Conservation (phyloP, 2,113 vertebrate species). For the Chloebia gouldiae region DNA sequence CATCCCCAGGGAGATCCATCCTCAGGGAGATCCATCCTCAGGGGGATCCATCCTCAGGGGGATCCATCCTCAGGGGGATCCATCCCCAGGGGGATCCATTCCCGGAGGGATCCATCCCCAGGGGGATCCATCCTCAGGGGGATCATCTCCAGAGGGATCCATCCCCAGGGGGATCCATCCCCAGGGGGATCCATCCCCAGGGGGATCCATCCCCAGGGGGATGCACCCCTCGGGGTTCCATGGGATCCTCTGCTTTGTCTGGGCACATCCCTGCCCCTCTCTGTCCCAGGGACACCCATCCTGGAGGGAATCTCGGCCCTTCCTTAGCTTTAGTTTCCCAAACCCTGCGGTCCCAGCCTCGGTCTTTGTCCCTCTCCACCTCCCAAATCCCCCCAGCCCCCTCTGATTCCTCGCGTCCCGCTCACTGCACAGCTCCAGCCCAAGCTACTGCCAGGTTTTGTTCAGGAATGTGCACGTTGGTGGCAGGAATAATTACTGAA, state of each 20-base stretch:
- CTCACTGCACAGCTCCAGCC: fast-evolving
- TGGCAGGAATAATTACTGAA: neutral
- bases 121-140: neutral
- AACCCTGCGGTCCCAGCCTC: neutral
- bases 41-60: neutral
- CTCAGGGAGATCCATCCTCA: neutral
- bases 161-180: neutral
- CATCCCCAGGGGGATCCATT: neutral
- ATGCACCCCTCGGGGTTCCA: neutral
- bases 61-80: neutral
- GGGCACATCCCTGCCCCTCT: neutral
- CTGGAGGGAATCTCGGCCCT: neutral
- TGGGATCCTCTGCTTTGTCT: fast-evolving
- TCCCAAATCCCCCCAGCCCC: neutral
- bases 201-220: neutral
- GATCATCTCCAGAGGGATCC: neutral
- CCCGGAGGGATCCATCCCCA: neutral
- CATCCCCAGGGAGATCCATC: neutral
- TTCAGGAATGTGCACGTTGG: fast-evolving
- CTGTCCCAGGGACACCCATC: neutral
- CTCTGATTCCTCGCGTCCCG: fast-evolving
- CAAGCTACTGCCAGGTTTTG: fast-evolving
- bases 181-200: neutral
- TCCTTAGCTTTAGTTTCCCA: fast-evolving
- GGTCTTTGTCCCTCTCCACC: neutral